Conservation (phyloP, 2,797 vertebrate species). For the Poliocrania exsul region DNA sequence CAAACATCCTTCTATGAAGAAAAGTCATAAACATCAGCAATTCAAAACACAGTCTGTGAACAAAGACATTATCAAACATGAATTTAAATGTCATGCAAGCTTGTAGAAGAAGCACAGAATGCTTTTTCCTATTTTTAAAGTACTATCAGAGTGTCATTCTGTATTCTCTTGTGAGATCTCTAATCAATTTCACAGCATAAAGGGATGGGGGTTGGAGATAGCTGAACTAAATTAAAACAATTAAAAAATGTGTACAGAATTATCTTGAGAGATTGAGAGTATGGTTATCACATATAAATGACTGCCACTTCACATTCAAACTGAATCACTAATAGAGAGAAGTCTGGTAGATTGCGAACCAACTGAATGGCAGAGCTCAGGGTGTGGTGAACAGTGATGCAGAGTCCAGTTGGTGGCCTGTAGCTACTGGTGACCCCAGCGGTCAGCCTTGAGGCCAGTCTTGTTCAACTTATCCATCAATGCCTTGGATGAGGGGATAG, state of each 20-base stretch:
- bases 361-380: not conserved
- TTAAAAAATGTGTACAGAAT: not conserved
- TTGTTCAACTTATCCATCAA: not conserved
- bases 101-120: not conserved
- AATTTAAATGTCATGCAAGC: not conserved
- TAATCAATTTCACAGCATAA: not conserved
- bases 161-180: not conserved
- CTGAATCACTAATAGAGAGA: not conserved
- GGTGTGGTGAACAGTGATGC: not conserved
- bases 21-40: not conserved
- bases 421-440: not conserved
- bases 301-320: not conserved
- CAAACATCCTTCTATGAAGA: not conserved
- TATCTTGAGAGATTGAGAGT: not conserved
- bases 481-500: not conserved
- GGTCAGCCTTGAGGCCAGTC: too few relatives aligned
- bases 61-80: not conserved
- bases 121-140: not conserved
- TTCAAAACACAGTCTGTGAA: not conserved
- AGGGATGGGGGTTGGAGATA: not conserved
- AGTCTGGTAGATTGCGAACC: not conserved
- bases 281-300: not conserved
- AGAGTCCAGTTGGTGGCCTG: not conserved
- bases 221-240: conserved; percentile 27
- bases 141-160: not conserved